These are phyloP conservation scores for Pangasius mekongensis DNA, from an alignment of 2,797 vertebrate species.

Conservation along the genomic window DNA sequence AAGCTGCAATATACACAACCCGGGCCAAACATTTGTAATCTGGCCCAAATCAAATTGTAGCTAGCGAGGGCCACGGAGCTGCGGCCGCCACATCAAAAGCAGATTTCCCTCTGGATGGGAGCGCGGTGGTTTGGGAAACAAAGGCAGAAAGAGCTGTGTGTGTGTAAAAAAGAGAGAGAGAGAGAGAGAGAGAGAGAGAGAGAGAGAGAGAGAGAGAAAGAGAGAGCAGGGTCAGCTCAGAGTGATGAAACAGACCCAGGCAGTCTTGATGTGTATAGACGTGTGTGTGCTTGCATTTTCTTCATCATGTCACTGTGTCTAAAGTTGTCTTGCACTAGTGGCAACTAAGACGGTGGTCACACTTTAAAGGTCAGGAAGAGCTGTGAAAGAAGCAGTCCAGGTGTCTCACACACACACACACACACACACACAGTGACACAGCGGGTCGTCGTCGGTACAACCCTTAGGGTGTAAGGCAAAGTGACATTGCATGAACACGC, in stretches of 20 bases:
- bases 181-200: conserved; percentile 50
- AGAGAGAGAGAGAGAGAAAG: conserved; percentile 18
- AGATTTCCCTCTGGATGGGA: conserved; percentile 49
- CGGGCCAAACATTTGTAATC: conserved; percentile 50
- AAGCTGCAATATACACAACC: conserved; percentile 56
- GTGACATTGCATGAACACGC: conserved; percentile 41
- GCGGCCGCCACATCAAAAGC: conserved; percentile 41
- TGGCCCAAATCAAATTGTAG: conserved; percentile 50
- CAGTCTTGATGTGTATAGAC: conserved; percentile 22
- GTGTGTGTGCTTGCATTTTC: conserved; percentile 28
- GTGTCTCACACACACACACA: conserved; percentile 32
- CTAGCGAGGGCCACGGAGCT: conserved; percentile 26
- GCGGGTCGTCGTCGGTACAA: background rate
- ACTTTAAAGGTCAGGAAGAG: conserved; percentile 47
- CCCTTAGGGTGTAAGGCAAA: conserved; percentile 26
- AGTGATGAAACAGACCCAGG: conserved; percentile 53
- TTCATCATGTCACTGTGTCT: conserved; percentile 29
- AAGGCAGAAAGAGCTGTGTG: conserved; percentile 19
- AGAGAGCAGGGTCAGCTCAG: conserved; percentile 68
- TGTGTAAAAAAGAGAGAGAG: background rate
- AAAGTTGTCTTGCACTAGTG: conserved; percentile 26
- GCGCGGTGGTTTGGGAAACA: conserved; percentile 32
- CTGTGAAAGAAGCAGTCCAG: conserved; percentile 43
- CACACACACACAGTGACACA: conserved; percentile 20
- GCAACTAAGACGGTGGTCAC: conserved; percentile 38